Evolutionary conservation across 2,797 vertebrate genomes (phyloP), one percentile per base, ranked within the genome.

Genomic region (Triplophysa bombifrons): DNA sequence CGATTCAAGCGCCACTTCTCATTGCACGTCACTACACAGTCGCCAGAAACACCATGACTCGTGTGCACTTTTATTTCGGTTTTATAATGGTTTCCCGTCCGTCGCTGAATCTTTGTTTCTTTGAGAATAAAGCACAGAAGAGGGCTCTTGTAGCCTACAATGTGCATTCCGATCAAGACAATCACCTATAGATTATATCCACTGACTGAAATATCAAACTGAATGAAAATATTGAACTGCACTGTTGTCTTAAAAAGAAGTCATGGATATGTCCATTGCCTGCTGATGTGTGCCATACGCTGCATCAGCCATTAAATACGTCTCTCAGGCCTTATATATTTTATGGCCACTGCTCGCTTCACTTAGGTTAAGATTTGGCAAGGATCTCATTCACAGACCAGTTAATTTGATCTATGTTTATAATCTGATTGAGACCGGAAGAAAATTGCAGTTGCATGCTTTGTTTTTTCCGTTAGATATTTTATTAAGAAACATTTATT

Each of bases 121-220:
- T 80, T 56, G 58, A 67, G 51, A 81, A 50, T 72, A 67, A 72
- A 85, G 84, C 81, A 85, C 78, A 83, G 67, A 7, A 6, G 44
- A 81, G 30, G 68, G 30, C 51, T 67, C 58, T 70, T 72, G 41
- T 44, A 63, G 66, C 41, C 63, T 58, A 50, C 69, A 55, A 72
- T 70, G 73, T 84, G 75, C 79, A 63, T 75, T 72, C 17, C n/a
- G 73, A 77, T 72, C 51, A 51, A 60, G 80, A 85, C 82, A 83
- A 85, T 85, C 84, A 80, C 78, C 48, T 53, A 41, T 76, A 73
- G 64, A 34, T 65, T 41, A 65, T 41, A 65, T 38, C 19, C 17
- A 19, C 34, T 25, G 41, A 56, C 58, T 38, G 20, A 22, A 61
- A 61, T 61, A 27, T 61, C 14, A 30, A 30, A 61, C n/a, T 66